A percentile compares a stretch with the other conserved stretches of the same genome.
phyloP scores from a whole-genome alignment of 2,888 invertebrate species.

The Thymelicus acteon region DNA sequence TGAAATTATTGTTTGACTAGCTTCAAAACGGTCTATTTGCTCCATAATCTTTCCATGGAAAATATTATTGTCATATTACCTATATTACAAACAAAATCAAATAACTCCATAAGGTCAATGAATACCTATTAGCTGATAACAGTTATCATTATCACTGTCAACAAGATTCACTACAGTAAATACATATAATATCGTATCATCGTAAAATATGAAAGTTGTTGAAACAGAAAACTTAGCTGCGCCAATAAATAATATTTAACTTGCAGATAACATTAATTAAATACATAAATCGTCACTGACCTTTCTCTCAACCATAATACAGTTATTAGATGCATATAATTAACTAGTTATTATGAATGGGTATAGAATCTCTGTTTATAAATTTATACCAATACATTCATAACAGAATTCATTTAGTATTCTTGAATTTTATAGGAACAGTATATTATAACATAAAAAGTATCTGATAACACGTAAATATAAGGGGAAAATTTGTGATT shows the following conservation, averaged over 20 bases:
- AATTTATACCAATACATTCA: too few relatives aligned
- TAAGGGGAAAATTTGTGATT: conserved; percentile 1
- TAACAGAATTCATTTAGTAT: too few relatives aligned
- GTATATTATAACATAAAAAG: too few relatives aligned
- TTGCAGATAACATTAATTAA: not conserved
- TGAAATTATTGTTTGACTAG: not conserved
- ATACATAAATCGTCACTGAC: not conserved
- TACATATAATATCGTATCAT: conserved; percentile 1
- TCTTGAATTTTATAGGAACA: too few relatives aligned
- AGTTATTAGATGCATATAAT: too few relatives aligned
- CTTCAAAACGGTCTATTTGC: conserved; percentile 2
- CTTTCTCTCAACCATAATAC: not conserved
- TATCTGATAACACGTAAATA: too few relatives aligned
- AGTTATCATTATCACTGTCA: conserved; percentile 8
- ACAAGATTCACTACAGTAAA: conserved; percentile 5
- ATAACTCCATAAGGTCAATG: conserved; percentile 11
- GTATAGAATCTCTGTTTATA: too few relatives aligned
- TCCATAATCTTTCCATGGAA: not conserved
- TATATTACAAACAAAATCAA: not conserved
- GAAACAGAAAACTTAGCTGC: conserved; percentile 4
- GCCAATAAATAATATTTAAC: conserved; percentile 16
- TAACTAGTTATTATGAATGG: too few relatives aligned
- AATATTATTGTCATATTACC: not conserved
- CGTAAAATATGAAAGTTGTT: conserved; percentile 4
- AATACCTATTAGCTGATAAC: conserved; percentile 11